Evolutionary conservation across 2,888 invertebrate genomes (phyloP).

Genomic region (Pheosia gnoma): DNA sequence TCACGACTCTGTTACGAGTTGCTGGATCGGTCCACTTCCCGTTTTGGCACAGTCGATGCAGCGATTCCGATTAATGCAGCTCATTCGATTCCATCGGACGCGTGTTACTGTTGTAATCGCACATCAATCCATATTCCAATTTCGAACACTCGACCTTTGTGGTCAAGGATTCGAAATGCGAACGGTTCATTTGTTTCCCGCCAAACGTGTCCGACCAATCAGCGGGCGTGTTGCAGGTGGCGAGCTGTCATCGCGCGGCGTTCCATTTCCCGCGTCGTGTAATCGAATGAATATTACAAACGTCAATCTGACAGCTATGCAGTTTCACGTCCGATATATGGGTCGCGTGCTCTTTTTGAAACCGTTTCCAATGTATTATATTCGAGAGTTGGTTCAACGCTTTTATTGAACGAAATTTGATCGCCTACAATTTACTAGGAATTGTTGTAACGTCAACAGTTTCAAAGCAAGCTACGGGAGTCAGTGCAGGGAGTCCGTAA

Average conservation of each 20-base stretch:
- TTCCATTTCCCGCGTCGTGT: constrained; percentile 74
- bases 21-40: constrained; percentile 48
- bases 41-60: constrained; percentile 57
- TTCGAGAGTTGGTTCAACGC: constrained; percentile 42
- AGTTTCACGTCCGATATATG: constrained; percentile 66
- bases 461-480: constrained; percentile 50
- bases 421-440: constrained; percentile 53
- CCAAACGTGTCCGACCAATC: constrained; percentile 51
- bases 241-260: constrained; percentile 69
- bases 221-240: constrained; percentile 62
- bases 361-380: constrained; percentile 60
- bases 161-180: constrained; percentile 56
- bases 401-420: background rate
- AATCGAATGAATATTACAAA: constrained; percentile 83
- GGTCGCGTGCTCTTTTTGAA: constrained; percentile 73
- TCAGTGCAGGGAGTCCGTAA: constrained; percentile 62
- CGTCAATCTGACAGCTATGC: constrained; percentile 72
- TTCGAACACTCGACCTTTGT: constrained; percentile 55
- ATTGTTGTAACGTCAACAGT: constrained; percentile 60
- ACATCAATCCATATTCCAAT: constrained; percentile 67
- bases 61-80: constrained; percentile 48
- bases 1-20: constrained; percentile 35
- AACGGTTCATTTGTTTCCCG: constrained; percentile 67
- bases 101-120: constrained; percentile 50
- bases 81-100: constrained; percentile 56